Evolutionary conservation across 2,797 vertebrate genomes (phyloP).

Genomic region (Characodon lateralis): DNA sequence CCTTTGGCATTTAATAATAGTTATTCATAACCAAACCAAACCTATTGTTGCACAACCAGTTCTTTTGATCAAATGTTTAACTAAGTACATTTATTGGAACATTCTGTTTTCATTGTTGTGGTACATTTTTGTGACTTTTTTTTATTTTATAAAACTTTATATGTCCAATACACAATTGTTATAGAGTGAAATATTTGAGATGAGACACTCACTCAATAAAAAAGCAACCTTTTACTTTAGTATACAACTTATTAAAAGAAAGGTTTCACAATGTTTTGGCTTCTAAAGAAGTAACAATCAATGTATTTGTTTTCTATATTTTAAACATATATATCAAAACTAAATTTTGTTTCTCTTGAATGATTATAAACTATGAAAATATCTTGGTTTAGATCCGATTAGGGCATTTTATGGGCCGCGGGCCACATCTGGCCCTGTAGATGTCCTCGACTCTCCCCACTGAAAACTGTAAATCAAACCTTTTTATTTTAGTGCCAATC

Average conservation of each 20-base stretch:
- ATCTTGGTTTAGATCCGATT: background rate
- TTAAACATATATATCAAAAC: background rate
- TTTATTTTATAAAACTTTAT: background rate
- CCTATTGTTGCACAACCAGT: too few species aligned
- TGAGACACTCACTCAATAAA: background rate
- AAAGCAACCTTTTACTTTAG: background rate
- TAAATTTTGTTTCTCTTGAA: background rate
- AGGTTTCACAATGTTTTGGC: background rate
- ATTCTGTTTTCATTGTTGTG: too few species aligned
- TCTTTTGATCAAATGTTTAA: too few species aligned
- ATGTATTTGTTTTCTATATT: background rate
- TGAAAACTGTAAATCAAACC: background rate
- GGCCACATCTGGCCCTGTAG: background rate
- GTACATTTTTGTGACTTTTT: background rate
- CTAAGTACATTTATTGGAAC: too few species aligned
- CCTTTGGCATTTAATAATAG: too few species aligned
- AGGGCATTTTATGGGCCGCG: background rate
- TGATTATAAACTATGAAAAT: background rate
- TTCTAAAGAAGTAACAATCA: background rate
- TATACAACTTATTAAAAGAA: background rate
- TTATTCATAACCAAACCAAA: too few species aligned
- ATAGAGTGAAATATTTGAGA: background rate
- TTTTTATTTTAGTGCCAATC: background rate
- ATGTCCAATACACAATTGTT: background rate
- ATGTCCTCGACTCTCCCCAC: background rate